These are phyloP conservation scores for Sinocyclocheilus grahami DNA, from an alignment of 2,113 vertebrate genomes.

Conservation along the genomic window DNA sequence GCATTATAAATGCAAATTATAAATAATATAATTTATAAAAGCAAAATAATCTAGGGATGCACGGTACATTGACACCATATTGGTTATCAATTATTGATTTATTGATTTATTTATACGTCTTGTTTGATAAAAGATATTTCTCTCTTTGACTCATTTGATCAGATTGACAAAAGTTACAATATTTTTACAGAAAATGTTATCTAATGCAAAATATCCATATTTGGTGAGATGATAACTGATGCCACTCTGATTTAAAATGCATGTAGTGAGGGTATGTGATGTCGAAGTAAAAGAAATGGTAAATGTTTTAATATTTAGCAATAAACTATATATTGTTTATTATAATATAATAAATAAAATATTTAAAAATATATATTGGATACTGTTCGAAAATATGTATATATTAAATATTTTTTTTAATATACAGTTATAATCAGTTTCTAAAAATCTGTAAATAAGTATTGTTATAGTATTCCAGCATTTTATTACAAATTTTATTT, in stretches of 20 bases:
- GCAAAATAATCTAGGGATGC: background rate
- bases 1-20: background rate
- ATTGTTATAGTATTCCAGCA: background rate
- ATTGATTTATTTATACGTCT: background rate
- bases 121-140: background rate
- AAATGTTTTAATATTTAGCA: too few relatives aligned
- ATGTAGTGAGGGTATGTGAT: background rate
- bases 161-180: background rate
- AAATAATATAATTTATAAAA: background rate
- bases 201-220: background rate
- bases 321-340: background rate
- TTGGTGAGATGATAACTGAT: background rate
- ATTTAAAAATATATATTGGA: too few relatives aligned
- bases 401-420: background rate
- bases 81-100: background rate
- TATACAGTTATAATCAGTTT: background rate
- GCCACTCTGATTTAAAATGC: background rate
- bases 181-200: background rate
- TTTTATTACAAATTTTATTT: background rate
- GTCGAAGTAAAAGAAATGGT: background rate
- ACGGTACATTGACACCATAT: background rate
- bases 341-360: background rate
- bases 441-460: background rate
- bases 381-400: background rate
- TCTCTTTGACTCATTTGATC: background rate